Evolutionary conservation across 2,888 invertebrate species (phyloP).

Genomic region (Drosophila kanekoi): DNA sequence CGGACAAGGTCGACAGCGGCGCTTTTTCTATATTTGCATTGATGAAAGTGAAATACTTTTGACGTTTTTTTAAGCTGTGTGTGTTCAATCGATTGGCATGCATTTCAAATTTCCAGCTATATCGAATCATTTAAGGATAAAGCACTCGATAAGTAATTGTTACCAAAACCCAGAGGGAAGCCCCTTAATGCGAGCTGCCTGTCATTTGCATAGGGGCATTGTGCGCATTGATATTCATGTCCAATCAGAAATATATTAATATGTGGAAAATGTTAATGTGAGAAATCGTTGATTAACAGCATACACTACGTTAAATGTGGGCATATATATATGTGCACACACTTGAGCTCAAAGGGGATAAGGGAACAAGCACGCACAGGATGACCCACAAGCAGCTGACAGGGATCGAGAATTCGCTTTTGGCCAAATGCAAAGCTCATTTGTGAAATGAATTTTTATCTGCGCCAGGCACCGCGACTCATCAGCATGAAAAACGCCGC

Average conservation of each 20-base stretch:
- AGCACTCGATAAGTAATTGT: no score
- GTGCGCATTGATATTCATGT: constrained; percentile 8
- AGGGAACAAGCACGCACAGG: not conserved
- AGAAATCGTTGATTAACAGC: constrained; percentile 12
- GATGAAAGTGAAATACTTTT: not conserved
- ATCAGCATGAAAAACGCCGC: constrained; percentile 29
- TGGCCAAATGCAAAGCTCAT: constrained; percentile 37
- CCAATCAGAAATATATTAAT: constrained; percentile 12
- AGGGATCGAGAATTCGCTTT: constrained; percentile 28
- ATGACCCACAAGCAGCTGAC: constrained; percentile 8
- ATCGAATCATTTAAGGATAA: no score
- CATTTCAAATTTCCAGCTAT: no score
- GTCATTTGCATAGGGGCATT: no score
- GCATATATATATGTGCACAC: constrained; percentile 21
- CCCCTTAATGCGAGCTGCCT: not conserved
- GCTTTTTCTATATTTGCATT: not conserved
- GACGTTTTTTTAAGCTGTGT: no score
- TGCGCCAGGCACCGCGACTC: constrained; percentile 34
- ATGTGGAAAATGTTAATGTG: constrained; percentile 2
- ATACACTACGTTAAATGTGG: constrained; percentile 8
- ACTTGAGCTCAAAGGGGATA: not conserved
- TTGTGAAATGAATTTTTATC: constrained; percentile 58
- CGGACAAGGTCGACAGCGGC: not conserved
- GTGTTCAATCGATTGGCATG: no score
- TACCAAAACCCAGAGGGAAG: not conserved